phyloP scores from a whole-genome alignment of 2,113 vertebrate species.

The Caracal caracal region DNA sequence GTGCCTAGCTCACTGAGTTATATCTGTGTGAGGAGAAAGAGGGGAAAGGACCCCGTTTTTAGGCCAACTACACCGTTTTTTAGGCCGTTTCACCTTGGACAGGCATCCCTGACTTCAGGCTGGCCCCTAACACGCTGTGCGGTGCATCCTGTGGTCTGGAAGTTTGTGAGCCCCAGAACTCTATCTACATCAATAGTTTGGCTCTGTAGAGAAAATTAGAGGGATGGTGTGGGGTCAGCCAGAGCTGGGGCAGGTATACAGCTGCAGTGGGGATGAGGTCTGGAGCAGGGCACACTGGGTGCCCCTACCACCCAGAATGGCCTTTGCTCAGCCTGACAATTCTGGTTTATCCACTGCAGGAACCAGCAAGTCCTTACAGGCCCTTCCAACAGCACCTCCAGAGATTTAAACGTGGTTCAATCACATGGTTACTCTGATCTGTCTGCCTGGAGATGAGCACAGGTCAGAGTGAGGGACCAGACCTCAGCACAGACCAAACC shows the following conservation, averaged over 20 bases:
- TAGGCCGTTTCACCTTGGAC: not conserved
- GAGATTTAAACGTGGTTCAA: constrained; percentile 10
- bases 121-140: not conserved
- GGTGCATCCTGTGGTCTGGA: not conserved
- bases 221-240: not conserved
- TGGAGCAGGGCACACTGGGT: not conserved
- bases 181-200: not conserved
- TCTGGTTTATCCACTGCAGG: constrained; percentile 12
- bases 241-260: not conserved
- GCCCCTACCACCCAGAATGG: not conserved
- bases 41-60: not conserved
- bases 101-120: not conserved
- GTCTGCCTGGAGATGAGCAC: not conserved
- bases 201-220: not conserved
- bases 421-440: not conserved
- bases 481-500: not conserved
- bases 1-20: not conserved
- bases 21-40: not conserved
- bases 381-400: not conserved
- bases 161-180: not conserved
- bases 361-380: constrained; percentile 21
- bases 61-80: not conserved
- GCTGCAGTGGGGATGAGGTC: not conserved
- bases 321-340: not conserved
- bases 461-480: constrained; percentile 4